phyloP scores from a whole-genome alignment of 2,113 vertebrate species.

The Paracanthobrama guichenoti region DNA sequence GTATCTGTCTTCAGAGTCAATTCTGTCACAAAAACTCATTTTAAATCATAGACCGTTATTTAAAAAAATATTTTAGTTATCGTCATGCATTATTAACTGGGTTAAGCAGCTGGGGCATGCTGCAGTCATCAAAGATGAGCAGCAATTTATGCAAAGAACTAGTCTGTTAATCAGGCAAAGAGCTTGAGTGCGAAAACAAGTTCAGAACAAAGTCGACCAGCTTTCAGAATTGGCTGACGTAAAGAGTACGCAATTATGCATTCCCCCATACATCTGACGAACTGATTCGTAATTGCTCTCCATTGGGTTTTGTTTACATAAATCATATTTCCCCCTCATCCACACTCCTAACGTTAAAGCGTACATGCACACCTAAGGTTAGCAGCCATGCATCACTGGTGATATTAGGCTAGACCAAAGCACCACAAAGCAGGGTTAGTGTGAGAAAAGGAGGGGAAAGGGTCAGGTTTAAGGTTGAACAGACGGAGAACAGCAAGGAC shows the following conservation, averaged over 20 bases:
- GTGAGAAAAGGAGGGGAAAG: slow-evolving; percentile 51
- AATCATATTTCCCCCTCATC: not conserved
- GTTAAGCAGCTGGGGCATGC: not conserved
- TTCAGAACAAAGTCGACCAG: not conserved
- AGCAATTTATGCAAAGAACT: not conserved
- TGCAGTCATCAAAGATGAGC: slow-evolving; percentile 5
- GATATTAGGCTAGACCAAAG: slow-evolving; percentile 59
- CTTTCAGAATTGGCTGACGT: not conserved
- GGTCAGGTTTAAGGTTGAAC: slow-evolving; percentile 67
- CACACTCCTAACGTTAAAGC: slow-evolving; percentile 50
- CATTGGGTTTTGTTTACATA: not conserved
- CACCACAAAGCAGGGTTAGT: slow-evolving; percentile 50
- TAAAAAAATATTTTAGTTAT: not conserved
- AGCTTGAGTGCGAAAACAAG: not conserved
- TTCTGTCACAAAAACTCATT: not conserved
- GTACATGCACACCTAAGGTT: slow-evolving; percentile 61
- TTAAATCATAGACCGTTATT: not conserved
- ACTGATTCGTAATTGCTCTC: not conserved
- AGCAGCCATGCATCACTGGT: slow-evolving; percentile 74
- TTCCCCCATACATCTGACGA: not conserved
- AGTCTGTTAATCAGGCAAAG: slow-evolving; percentile 12
- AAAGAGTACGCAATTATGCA: not conserved
- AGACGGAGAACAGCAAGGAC: slow-evolving; percentile 71
- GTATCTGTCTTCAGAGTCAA: not conserved
- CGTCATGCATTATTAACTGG: not conserved